Evolutionary conservation across 2,113 vertebrate species (phyloP).

Genomic region (Marcusenius ussheri): DNA sequence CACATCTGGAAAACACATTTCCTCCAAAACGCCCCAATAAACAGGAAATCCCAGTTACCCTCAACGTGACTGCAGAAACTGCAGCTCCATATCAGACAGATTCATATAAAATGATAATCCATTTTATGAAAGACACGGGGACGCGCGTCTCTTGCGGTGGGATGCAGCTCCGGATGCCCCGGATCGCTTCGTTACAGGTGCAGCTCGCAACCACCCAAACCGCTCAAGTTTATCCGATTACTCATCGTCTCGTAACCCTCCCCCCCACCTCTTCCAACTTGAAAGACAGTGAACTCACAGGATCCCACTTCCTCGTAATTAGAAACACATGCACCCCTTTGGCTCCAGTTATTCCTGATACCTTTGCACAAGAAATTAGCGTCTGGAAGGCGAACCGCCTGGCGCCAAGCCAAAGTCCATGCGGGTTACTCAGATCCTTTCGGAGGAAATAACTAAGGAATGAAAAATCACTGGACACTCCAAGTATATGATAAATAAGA

Average conservation of each 20-base stretch:
- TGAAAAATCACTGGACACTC: background rate
- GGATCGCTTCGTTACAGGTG: background rate
- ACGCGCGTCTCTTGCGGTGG: background rate
- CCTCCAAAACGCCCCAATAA: background rate
- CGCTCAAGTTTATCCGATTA: conserved; percentile 26
- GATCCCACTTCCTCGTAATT: conserved; percentile 26
- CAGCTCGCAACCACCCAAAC: conserved; percentile 27
- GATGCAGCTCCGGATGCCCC: background rate
- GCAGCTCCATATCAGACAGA: background rate
- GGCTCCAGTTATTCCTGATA: conserved; percentile 31
- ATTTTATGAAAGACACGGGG: background rate
- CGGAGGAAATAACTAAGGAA: conserved; percentile 26
- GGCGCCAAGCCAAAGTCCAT: conserved; percentile 47
- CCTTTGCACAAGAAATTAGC: conserved; percentile 60
- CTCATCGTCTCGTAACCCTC: conserved; percentile 28
- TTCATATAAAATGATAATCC: background rate
- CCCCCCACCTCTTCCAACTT: conserved; percentile 30
- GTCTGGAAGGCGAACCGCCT: conserved; percentile 48
- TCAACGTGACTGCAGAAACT: background rate
- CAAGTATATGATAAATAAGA: background rate
- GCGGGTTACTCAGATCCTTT: conserved; percentile 45
- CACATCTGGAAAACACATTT: conserved; percentile 44
- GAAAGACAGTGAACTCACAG: conserved; percentile 33
- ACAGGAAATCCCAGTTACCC: background rate
- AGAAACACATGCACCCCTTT: conserved; percentile 37